Evolutionary conservation across 2,113 vertebrate genomes (phyloP).

Genomic region (Syngnathus typhle): DNA sequence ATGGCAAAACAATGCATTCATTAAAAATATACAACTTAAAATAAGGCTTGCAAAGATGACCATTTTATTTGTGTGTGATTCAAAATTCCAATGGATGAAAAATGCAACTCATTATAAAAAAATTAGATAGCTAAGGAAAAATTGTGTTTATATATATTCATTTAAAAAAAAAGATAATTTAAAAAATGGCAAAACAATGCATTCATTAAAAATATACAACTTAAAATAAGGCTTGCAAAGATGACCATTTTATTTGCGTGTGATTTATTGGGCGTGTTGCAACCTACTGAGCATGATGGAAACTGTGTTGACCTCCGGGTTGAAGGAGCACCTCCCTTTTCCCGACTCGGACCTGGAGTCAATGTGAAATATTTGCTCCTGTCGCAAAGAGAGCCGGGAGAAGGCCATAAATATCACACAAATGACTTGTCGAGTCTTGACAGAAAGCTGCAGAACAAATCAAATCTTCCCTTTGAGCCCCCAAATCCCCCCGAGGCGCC

Average conservation of each 20-base stretch:
- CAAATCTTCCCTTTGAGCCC: neutral
- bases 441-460: neutral
- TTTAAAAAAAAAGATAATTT: too few relatives aligned
- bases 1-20: neutral
- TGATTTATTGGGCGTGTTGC: neutral
- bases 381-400: constrained; percentile 43
- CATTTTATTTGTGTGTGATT: too few relatives aligned
- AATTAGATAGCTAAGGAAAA: too few relatives aligned
- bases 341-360: constrained; percentile 90
- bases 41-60: too few relatives aligned
- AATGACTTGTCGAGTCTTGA: constrained; percentile 7
- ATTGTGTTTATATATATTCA: too few relatives aligned
- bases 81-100: too few relatives aligned
- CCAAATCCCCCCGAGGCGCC: neutral
- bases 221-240: too few relatives aligned
- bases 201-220: neutral
- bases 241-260: too few relatives aligned
- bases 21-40: neutral
- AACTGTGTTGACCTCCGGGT: constrained; percentile 89
- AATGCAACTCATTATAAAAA: too few relatives aligned
- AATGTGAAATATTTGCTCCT: constrained; percentile 90
- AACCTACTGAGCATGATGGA: constrained; percentile 98
- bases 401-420: constrained; percentile 32
- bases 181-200: neutral
- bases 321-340: constrained; percentile 96